Base-by-base conservation (phyloP, 1,140 invertebrate genomes). In the Subanguina moxae region DNA sequence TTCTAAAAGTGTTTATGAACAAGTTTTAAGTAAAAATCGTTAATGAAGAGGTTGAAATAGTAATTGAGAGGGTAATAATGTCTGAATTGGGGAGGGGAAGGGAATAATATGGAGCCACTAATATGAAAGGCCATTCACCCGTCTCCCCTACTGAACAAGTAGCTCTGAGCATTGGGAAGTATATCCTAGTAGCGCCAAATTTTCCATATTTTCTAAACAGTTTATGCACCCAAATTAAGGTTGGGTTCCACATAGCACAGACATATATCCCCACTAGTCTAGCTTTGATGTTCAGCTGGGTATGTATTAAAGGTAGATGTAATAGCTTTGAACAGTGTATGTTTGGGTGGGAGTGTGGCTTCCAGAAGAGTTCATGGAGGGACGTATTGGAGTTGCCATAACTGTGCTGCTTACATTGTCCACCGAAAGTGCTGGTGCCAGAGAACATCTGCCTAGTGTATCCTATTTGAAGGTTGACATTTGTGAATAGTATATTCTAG, bases 221-320 rank as follows among this genome's bases (percentile, higher is more conserved):
- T 45, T 45, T 45, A 13, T 13, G n/a, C n/a, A 45, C 43, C 11
- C 43, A 52, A 52, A 7, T 21, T 52, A 15, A 21, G n/a, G n/a
- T 92, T 25, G 90, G 90, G 15, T 90, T 91, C 80, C 90, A 92
- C 82, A 83, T 93, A 17, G 91, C 91, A 65, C 90, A 92, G 82
- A 91, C 90, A 0, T 93, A 91, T 82, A 89, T 90, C 0, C 91
- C 91, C 0, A 91, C 90, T 1, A 89, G 89, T 1, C 83, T 93
- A 5, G 90, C 92, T 1, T 89, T 92, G 7, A 89, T 90, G 87
- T 83, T 92, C 0, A 90, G 89, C 0, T 92, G 91, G 91, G 91
- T 68, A 1, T 45, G 64, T 7, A 0, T 48, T 30, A 91, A 1
- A 43, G 65, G 61, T 43, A 71, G 74, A 59, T 76, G 11, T n/a